phyloP scores from a whole-genome alignment of 92 coral and sea anemone species.

The Umimayanthus kanabou region DNA sequence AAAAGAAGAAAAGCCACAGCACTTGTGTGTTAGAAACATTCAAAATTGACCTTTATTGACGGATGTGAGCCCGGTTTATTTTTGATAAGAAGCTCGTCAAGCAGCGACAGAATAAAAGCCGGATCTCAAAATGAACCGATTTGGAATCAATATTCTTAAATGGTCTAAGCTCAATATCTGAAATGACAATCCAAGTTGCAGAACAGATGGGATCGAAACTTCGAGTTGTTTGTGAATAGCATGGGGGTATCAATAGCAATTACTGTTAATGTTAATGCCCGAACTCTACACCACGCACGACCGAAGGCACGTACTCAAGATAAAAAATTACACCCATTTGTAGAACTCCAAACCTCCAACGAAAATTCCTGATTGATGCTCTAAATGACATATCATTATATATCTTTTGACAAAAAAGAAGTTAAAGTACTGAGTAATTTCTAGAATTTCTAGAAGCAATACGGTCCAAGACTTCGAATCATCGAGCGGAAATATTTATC shows the following conservation, averaged over 20 bases:
- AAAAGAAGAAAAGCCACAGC: background rate
- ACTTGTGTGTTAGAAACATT: background rate
- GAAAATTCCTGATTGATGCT: background rate
- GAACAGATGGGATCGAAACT: slow-evolving; percentile 25
- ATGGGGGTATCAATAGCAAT: background rate
- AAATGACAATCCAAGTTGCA: background rate
- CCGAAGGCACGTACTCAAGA: background rate
- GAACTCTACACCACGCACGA: background rate
- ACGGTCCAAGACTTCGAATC: background rate
- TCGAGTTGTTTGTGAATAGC: slow-evolving; percentile 15
- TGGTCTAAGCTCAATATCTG: slow-evolving; percentile 1
- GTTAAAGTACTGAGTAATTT: background rate
- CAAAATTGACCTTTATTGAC: background rate
- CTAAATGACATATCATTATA: background rate
- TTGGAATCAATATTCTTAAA: slow-evolving; percentile 1
- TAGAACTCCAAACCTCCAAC: background rate
- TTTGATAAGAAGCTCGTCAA: background rate
- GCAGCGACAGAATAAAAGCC: too few species aligned
- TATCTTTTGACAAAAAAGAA: background rate
- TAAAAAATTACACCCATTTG: background rate
- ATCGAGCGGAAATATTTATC: background rate
- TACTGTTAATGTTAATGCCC: background rate
- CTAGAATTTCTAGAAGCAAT: background rate
- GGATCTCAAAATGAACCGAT: background rate
- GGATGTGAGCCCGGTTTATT: background rate